Percentiles rank a stretch among this genome's conserved stretches.
These are phyloP conservation scores for Chrysopilus asiliformis DNA, from an alignment of 2,888 invertebrate genomes.

Conservation along the genomic window DNA sequence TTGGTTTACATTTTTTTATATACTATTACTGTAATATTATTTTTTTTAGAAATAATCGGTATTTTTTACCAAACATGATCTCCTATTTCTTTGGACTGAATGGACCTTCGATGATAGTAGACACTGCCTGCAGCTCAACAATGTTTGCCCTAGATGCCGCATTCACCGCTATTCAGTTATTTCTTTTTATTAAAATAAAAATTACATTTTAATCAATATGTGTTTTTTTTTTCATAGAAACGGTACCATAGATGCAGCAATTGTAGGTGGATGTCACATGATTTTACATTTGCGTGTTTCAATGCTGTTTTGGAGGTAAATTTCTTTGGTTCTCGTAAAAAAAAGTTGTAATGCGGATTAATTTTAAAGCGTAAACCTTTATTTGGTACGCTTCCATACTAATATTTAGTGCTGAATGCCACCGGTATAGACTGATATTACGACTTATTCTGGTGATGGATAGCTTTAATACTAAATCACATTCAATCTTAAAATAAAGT, in stretches of 20 bases:
- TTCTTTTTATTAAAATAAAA: no score
- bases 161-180: slow-evolving; percentile 59
- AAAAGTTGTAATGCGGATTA: no score
- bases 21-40: slow-evolving; percentile 69
- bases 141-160: slow-evolving; percentile 74
- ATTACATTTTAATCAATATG: no score
- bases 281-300: slow-evolving; percentile 79
- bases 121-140: slow-evolving; percentile 91
- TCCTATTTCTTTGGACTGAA: slow-evolving; percentile 78
- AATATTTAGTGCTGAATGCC: no score
- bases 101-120: slow-evolving; percentile 77
- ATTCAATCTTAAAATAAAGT: no score
- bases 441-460: no score
- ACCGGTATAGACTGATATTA: no score
- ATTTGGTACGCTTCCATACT: no score
- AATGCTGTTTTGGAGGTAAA: slow-evolving; percentile 81
- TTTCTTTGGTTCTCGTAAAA: no score
- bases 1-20: slow-evolving; percentile 83
- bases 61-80: slow-evolving; percentile 86
- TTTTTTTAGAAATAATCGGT: slow-evolving; percentile 80
- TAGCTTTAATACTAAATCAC: no score
- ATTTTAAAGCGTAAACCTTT: no score
- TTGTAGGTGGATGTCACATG: slow-evolving; percentile 78
- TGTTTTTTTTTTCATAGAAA: no score
- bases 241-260: slow-evolving; percentile 75